Evolutionary conservation across 2,797 vertebrate genomes (phyloP).

Genomic region (Eulemur rubriventer): DNA sequence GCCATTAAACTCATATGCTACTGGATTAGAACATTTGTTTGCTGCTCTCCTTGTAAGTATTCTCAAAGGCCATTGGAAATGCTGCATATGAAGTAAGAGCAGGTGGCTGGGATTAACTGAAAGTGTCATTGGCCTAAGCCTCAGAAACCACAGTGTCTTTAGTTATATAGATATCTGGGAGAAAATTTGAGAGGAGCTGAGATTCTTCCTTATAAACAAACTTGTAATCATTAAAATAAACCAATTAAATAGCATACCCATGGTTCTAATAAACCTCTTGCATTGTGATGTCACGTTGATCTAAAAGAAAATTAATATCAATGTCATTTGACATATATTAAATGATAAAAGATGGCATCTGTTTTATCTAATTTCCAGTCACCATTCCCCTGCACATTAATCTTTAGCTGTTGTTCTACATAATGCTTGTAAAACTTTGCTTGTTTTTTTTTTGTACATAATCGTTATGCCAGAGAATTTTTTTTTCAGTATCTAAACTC

Average conservation of each 20-base stretch:
- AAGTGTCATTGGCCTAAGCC: fast-evolving
- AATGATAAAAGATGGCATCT: not conserved
- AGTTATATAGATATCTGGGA: not conserved
- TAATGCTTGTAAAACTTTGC: not conserved
- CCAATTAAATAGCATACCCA: not conserved
- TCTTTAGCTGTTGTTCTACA: not conserved
- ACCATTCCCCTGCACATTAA: not conserved
- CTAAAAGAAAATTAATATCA: not conserved
- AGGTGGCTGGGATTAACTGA: not conserved
- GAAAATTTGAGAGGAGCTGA: not conserved
- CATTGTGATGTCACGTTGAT: not conserved
- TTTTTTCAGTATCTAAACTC: not conserved
- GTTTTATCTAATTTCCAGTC: not conserved
- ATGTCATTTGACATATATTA: not conserved
- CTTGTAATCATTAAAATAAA: not conserved
- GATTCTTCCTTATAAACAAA: not conserved
- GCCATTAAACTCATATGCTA: not conserved
- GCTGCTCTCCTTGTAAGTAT: not conserved
- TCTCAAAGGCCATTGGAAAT: not conserved
- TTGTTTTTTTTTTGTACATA: not conserved
- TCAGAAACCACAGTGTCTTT: not conserved
- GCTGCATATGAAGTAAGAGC: not conserved
- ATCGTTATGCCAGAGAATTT: not conserved
- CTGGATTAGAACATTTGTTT: not conserved
- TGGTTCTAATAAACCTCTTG: not conserved